Base-by-base conservation (phyloP, 2,113 vertebrate species). In the Canis aureus region DNA sequence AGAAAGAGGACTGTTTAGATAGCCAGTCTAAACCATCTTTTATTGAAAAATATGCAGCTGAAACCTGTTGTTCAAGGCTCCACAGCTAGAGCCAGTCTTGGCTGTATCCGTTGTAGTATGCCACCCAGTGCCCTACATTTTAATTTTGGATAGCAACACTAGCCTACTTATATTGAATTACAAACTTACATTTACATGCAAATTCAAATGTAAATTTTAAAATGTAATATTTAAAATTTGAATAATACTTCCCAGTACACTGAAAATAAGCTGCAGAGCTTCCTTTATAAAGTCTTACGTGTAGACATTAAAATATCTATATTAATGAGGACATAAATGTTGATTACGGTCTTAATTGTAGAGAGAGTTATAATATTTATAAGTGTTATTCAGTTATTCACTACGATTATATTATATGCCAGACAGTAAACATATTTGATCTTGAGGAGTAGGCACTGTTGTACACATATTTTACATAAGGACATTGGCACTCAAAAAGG, bases 151-250 rank as follows among this genome's bases (percentile, higher is more conserved):
- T 87, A 76, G 53, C 32, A 95, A 32, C 71, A 62, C 93, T 88
- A 83, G 49, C 9, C 17, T 74, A 74, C 8, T 86, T 91, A 35
- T 35, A 32, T 29, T 96, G n/a, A 83, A 83, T 76, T 94, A 3
- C 11, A 82, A 94, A 87, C 32, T 73, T 79, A 92, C 8, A 91
- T 43, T 93, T 96, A 57, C 20, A 74, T 86, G 12, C 4, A 92
- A 69, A 81, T 88, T 90, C 27, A 91, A 92, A 93, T 51, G 15
- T 85, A 59, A 76, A 19, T 86, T 92, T 87, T 71, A 25, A 67
- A 84, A 93, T 88, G 11, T 38, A 81, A 32, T 92, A 93, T 96
- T 94, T 96, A 10, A 96, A 94, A 73, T 64, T 78, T 95, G n/a
- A 81, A 32, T 90, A 80, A 62, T 29, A 81, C 7, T 94, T 96